Percentiles rank a stretch among this genome's conserved stretches.
Conservation (phyloP, 2,113 vertebrate genomes). For the Crotalus helleri region DNA sequence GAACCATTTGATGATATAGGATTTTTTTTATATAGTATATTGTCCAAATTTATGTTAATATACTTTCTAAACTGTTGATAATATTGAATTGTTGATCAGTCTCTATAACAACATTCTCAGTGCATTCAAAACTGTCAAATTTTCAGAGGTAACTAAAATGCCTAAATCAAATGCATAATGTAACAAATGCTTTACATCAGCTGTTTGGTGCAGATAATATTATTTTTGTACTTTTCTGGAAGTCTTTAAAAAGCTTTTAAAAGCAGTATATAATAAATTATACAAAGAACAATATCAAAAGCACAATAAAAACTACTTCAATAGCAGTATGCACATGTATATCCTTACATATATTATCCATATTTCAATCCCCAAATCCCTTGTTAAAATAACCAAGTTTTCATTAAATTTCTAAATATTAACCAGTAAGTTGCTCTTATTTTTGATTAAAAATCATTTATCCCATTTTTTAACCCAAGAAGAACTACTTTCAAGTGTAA, state of each 20-base stretch:
- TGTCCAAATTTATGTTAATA: background rate
- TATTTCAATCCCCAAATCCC: background rate
- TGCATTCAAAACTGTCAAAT: background rate
- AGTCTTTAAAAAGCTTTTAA: background rate
- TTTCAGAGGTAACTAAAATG: background rate
- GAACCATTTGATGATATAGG: background rate
- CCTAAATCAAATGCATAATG: background rate
- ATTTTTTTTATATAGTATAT: background rate
- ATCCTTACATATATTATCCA: background rate
- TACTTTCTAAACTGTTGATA: background rate
- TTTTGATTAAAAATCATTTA: background rate
- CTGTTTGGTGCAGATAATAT: background rate
- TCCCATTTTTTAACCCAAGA: background rate
- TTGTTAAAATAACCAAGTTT: background rate
- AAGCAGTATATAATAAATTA: background rate
- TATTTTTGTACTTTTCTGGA: background rate
- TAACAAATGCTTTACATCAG: background rate
- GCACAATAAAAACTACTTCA: background rate
- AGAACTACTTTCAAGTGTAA: background rate
- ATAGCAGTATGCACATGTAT: background rate
- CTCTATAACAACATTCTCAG: background rate
- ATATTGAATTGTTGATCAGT: background rate
- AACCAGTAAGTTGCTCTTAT: background rate
- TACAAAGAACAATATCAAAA: background rate
- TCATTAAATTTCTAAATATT: background rate